These are phyloP conservation scores for Xiphophorus hellerii DNA, from an alignment of 2,113 vertebrate species.

Conservation along the genomic window DNA sequence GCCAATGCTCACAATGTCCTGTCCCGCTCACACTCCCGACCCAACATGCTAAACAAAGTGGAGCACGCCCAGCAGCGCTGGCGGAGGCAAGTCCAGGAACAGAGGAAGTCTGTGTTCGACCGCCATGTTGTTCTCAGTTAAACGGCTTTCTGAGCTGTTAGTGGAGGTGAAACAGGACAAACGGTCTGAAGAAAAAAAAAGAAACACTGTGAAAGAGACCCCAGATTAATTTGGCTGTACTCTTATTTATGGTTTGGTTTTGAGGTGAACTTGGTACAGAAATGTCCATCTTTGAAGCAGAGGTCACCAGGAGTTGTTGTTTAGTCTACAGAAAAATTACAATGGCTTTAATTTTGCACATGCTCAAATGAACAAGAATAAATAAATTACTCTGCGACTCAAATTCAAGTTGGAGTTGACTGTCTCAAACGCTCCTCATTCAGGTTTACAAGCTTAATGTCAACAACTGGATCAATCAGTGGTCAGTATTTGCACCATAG, in stretches of 20 bases:
- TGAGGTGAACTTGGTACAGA: background rate
- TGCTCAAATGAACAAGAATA: conserved; percentile 24
- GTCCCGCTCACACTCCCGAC: conserved; percentile 89
- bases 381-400: conserved; percentile 22
- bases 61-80: conserved; percentile 97
- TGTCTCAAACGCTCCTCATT: conserved; percentile 12
- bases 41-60: conserved; percentile 96
- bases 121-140: conserved; percentile 97
- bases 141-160: conserved; percentile 44
- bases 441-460: conserved; percentile 16
- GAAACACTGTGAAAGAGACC: conserved; percentile 61
- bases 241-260: conserved; percentile 52
- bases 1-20: conserved; percentile 95
- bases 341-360: conserved; percentile 44
- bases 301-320: conserved; percentile 16
- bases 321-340: conserved; percentile 43
- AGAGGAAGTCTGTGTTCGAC: conserved; percentile 97
- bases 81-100: conserved; percentile 97
- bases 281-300: conserved; percentile 13
- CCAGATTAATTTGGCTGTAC: conserved; percentile 23
- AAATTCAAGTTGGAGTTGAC: conserved; percentile 11
- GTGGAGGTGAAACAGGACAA: conserved; percentile 25
- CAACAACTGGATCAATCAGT: conserved; percentile 7
- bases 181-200: background rate
- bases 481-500: conserved; percentile 10